Base-by-base conservation (phyloP, 1,140 invertebrate species). In the Anastrepha ludens region DNA sequence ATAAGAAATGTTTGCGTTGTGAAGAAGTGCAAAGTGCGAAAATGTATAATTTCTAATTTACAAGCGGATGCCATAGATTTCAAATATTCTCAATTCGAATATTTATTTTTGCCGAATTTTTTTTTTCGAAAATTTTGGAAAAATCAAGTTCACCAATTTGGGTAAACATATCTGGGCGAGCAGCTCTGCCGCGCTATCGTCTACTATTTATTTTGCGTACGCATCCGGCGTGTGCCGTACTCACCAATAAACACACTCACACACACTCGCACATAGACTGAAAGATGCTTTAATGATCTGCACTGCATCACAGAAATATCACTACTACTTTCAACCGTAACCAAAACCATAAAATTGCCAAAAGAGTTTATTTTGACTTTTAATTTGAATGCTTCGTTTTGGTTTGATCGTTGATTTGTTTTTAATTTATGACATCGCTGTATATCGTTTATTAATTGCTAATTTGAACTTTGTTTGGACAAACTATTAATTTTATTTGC, bases 401-500 rank as follows among this genome's bases (percentile, higher is more conserved):
- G 50, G 41, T 60, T 44, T 44, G 85, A 29, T 62, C 62, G 59
- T 86, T 86, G 85, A 62, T 86, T 86, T 86, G 58, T 47, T 86
- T 86, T 60, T 86, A 62, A 60, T 86, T 86, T 44, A 62, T 58
- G n/a, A 13, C 87, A 87, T 70, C 87, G 88, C 6, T 55, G 17
- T 20, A 47, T 20, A 81, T 81, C n/a, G 74, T 81, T 55, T 81
- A 81, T 58, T 81, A 81, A 81, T 81, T 81, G 74, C 74, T 81
- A 55, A 81, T 81, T 81, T 81, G 47, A 65, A 87, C 88, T 88
- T 88, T 88, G 88, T 88, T 87, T 88, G 87, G 88, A 88, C 85
- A 87, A 88, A 88, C 85, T 65, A 88, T 87, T 88, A 86, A 88
- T 70, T 88, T 88, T 89, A 90, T 90, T 88, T 90, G 88, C 89